phyloP scores from a whole-genome alignment of 2,888 invertebrate genomes.

The Tortrix viridana region DNA sequence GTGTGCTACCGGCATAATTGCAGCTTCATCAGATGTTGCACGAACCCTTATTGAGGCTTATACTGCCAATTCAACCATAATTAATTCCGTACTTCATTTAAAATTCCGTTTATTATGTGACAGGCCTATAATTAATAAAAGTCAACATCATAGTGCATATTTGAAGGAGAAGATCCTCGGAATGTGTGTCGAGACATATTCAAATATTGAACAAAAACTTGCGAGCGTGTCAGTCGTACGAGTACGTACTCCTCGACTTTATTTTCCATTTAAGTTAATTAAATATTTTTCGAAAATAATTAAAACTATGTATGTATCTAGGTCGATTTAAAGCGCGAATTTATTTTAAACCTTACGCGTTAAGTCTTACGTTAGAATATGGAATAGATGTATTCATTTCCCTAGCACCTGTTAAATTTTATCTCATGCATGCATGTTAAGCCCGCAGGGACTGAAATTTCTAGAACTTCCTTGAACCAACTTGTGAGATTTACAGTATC shows the following conservation, averaged over 20 bases:
- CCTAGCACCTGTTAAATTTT: no score
- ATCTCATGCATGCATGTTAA: no score
- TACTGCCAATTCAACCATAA: conserved; percentile 1
- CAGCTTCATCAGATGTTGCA: conserved; percentile 19
- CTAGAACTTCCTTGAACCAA: neutral
- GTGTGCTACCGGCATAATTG: conserved; percentile 27
- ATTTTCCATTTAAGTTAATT: neutral
- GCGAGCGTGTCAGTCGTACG: conserved; percentile 7
- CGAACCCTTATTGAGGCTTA: conserved; percentile 9
- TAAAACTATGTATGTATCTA: no score
- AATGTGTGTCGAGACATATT: conserved; percentile 34
- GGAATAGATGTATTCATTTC: no score
- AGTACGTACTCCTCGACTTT: neutral
- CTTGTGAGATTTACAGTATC: conserved; percentile 10
- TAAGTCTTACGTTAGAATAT: no score
- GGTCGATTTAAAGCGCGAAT: no score
- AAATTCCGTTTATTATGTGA: conserved; percentile 5
- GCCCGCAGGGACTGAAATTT: conserved; percentile 7
- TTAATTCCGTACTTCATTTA: conserved; percentile 3
- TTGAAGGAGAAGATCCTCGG: conserved; percentile 27
- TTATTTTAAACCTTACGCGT: conserved; percentile 10
- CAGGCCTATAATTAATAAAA: conserved; percentile 22
- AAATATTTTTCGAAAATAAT: no score
- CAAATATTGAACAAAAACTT: conserved; percentile 32
- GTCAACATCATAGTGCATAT: conserved; percentile 13